Evolutionary conservation across 2,888 invertebrate species (phyloP), one percentile per base, ranked within the genome.

Genomic region (Anoncus sp.): DNA sequence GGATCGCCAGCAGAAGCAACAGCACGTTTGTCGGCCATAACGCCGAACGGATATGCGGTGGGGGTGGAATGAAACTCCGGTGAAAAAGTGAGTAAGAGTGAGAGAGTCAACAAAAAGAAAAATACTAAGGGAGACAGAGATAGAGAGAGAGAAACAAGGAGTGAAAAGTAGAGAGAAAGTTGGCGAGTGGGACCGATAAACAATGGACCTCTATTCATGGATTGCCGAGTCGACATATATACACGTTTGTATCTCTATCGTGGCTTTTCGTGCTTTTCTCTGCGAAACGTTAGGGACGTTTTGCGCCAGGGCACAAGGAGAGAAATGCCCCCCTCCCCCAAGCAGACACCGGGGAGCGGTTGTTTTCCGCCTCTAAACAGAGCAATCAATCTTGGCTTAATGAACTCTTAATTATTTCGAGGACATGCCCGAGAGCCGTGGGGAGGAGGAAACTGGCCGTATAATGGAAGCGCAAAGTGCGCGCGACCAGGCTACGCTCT

Each of bases 351-450:
- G 45, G 43, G 65, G 65, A 72, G 59, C 60, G 78, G 70, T 71
- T 79, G 76, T 79, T 75, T 63, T 77, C 82, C 77, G 82, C 75
- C 81, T 88, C 85, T 87, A 88, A 89, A 89, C 88, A 87, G 85
- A 81, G 88, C 89, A 84, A 90, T 90, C 90, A 89, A 90, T 90
- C 89, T 89, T 87, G 83, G 83, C 87, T 89, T 90, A 89, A 90
- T 90, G 90, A 90, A 90, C 90, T 89, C 89, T 90, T 90, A 89
- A 90, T 90, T 90, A 90, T 90, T 90, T 90, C 86, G 90, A 89
- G 88, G 90, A 90, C 86, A 87, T 79, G 82, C 83, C 81, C 80
- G 83, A 80, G 81, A 70, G 55, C 77, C 81, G 81, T 38, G 81
- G 81, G 70, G 76, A 81, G 83, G 84, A 86, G 86, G 87, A 88